Evolutionary conservation across 2,888 invertebrate species (phyloP), one percentile per base, ranked within the genome.

Genomic region (Phymatocera aterrima): DNA sequence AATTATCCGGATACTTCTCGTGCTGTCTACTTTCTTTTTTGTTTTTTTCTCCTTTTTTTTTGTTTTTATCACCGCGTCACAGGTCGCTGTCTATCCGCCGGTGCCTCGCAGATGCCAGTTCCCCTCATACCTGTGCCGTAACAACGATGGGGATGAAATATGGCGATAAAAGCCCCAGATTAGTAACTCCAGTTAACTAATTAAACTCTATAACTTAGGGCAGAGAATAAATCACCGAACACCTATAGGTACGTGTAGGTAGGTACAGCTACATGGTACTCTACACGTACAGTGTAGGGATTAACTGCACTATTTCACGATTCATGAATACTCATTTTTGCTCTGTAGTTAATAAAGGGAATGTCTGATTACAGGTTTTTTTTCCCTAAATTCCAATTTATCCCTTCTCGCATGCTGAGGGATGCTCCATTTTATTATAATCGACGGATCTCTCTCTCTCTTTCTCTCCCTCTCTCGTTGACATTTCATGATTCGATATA

Each of bases 121-220:
- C 34, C 8, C 28, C 68, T 15, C 28, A 68, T 46, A 68, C 46
- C 68, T 68, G 43, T 46, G 15, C 68, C n/a, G n/a, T n/a, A 28
- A 10, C 60, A 24, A 46, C 8, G 12, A 24, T 18, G 21, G 28
- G 34, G 34, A 18, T 72, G 34, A 72, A 72, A 72, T 72, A 72
- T 72, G 34, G 51, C 18, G 72, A 51, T 72, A 54, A 72, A 72
- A 72, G 48, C 72, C 54, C 51, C 8, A 72, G 51, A 72, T 72
- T 72, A 72, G 72, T 51, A 37, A 72, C 72, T 48, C 31, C 40
- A 21, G 72, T 54, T 51, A 72, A 72, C 72, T 72, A 72, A 72
- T 72, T 72, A 72, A 72, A 72, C 72, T 72, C 34, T 72, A 72
- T 46, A 72, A 54, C 54, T 72, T 51, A 34, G 48, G 72, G 48